Percentiles rank a stretch among this genome's conserved stretches.
These are phyloP conservation scores for Trichopoda pennipes DNA, from an alignment of 2,888 invertebrate genomes.

Conservation along the genomic window DNA sequence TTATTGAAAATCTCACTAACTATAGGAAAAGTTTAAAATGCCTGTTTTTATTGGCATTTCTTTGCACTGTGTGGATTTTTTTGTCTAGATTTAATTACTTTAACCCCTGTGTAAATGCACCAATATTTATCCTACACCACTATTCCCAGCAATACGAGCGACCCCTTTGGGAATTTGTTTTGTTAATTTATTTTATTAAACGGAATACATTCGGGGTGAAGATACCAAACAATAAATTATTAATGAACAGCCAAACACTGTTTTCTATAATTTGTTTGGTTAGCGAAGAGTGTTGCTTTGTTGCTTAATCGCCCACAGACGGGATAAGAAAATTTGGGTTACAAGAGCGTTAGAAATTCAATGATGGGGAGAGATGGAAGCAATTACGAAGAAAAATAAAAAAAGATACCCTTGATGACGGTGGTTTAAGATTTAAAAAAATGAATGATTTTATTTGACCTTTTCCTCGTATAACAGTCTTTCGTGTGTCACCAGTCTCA, in stretches of 20 bases:
- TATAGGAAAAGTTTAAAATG: too few species aligned
- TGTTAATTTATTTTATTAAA: background rate
- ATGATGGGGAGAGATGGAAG: background rate
- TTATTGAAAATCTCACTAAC: too few species aligned
- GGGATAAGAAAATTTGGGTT: background rate
- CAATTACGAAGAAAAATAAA: background rate
- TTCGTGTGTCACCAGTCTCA: too few species aligned
- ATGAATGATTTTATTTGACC: too few species aligned
- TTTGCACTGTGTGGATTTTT: background rate
- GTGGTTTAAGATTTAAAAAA: too few species aligned
- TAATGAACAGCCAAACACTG: slow-evolving; percentile 7
- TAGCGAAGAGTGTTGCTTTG: background rate
- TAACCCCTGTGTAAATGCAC: slow-evolving; percentile 6
- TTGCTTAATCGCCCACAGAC: background rate
- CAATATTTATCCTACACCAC: background rate
- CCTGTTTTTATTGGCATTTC: background rate
- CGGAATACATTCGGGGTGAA: background rate
- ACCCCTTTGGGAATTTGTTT: background rate
- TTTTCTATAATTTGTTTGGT: background rate
- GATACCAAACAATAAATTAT: slow-evolving; percentile 4
- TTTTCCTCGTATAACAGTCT: too few species aligned
- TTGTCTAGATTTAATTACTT: background rate
- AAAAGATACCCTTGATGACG: too few species aligned
- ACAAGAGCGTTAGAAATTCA: background rate
- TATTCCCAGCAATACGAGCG: too few species aligned